phyloP scores from a whole-genome alignment of 2,888 invertebrate genomes.

The Pandemis corylana region DNA sequence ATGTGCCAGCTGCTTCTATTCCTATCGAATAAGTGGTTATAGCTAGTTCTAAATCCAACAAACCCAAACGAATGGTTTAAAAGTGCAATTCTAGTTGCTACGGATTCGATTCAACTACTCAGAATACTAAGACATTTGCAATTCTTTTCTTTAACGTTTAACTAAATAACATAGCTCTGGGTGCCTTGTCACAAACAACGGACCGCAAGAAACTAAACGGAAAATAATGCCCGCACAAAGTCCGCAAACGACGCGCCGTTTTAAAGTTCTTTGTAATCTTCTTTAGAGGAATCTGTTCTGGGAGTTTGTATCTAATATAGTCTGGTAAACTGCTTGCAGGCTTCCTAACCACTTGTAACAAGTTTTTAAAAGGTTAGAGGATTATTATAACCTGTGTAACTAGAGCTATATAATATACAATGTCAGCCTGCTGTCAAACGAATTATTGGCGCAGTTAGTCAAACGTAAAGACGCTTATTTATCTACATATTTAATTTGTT shows the following conservation, averaged over 20 bases:
- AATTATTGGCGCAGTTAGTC: too few species aligned
- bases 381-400: not conserved
- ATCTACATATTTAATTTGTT: too few species aligned
- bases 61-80: not conserved
- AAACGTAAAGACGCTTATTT: too few species aligned
- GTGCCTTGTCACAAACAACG: conserved; percentile 24
- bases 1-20: too few species aligned
- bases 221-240: conserved; percentile 40
- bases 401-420: too few species aligned
- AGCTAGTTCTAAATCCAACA: too few species aligned
- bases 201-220: conserved; percentile 16
- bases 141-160: conserved; percentile 10
- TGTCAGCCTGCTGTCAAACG: too few species aligned
- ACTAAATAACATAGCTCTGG: not conserved
- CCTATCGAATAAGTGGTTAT: too few species aligned
- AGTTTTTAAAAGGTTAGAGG: not conserved
- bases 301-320: conserved; percentile 7
- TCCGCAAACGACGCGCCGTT: conserved; percentile 36
- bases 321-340: not conserved
- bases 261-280: conserved; percentile 42
- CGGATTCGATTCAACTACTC: conserved; percentile 7
- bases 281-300: conserved; percentile 42
- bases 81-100: not conserved
- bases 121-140: conserved; percentile 1
- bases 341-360: not conserved